These are phyloP conservation scores for Tenodera sinensis DNA, from an alignment of 2,888 invertebrate species.

Conservation along the genomic window DNA sequence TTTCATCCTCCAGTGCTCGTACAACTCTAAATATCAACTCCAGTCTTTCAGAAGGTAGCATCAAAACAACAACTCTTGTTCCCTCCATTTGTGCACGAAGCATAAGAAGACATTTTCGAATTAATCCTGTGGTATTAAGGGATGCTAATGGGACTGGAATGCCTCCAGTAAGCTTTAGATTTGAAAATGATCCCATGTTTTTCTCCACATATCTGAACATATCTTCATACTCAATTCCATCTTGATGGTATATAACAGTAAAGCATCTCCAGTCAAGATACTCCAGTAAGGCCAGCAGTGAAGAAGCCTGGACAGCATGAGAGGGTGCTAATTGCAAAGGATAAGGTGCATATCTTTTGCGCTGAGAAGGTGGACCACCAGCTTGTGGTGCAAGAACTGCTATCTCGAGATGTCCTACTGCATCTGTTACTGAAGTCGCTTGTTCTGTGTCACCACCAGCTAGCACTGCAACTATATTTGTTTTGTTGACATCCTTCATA, in stretches of 20 bases:
- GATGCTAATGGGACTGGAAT: slow-evolving; percentile 9
- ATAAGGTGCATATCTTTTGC: slow-evolving; percentile 30
- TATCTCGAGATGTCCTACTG: slow-evolving; percentile 29
- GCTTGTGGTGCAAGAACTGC: slow-evolving; percentile 31
- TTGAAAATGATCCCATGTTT: background rate
- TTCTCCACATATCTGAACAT: slow-evolving; percentile 27
- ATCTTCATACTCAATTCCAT: slow-evolving; percentile 31
- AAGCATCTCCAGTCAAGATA: slow-evolving; percentile 26
- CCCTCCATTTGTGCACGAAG: slow-evolving; percentile 14
- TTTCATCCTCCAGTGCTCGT: slow-evolving; percentile 27
- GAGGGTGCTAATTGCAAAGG: slow-evolving; percentile 32
- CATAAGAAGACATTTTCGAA: slow-evolving; percentile 7
- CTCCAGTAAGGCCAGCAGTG: slow-evolving; percentile 20
- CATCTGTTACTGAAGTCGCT: slow-evolving; percentile 26
- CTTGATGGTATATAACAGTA: slow-evolving; percentile 29
- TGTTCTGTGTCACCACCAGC: slow-evolving; percentile 29
- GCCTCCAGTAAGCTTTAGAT: slow-evolving; percentile 2
- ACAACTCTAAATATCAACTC: slow-evolving; percentile 26
- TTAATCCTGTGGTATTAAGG: background rate
- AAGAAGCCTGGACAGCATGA: slow-evolving; percentile 18
- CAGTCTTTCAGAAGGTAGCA: slow-evolving; percentile 27
- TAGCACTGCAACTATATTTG: slow-evolving; percentile 27
- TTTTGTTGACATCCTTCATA: background rate
- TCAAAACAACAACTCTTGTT: slow-evolving; percentile 24
- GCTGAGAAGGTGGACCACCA: slow-evolving; percentile 25